Base-by-base conservation (phyloP, 1,140 invertebrate genomes). In the Augochlora pura region DNA sequence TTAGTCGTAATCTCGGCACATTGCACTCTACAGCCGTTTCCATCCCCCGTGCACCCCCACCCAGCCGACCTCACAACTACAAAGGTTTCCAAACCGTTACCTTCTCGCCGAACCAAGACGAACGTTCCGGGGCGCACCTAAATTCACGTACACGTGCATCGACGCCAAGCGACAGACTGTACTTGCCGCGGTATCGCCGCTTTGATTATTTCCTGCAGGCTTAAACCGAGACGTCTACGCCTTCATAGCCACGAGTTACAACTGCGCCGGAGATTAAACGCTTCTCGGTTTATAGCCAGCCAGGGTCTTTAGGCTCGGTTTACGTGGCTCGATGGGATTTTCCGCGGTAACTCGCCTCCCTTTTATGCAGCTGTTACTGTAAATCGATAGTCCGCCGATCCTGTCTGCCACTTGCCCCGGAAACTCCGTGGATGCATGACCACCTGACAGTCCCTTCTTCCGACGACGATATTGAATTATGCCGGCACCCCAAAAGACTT, bases 1-100 rank as follows among this genome's bases (percentile, higher is more conserved):
- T 88, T 88, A 88, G 86, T 87, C 86, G 84, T 87, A 88, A 88
- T 88, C 84, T 87, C 78, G 83, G 83, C 80, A 82, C 86, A 80
- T 80, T 86, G 83, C 86, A 81, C 83, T 87, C 77, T 77, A 62
- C 70, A 82, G 68, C 64, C 52, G 63, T 64, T 66, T 74, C 46
- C 64, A 63, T 71, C 72, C 76, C 67, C 62, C 23, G 9, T 52
- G 12, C 42, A 25, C 32, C 27, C 42, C 38, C 23, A 59, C 60
- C 60, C 5, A 18, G 10, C 27, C 60, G 66, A 71, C 76, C 76
- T 71, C 76, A 38, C 76, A 54, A 77, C 76, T 71, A 77, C 68
- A 72, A 71, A 77, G 76, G 68, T 77, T 77, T 77, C 68, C 68
- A 23, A 77, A 77, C 76, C 59, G 76, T 77, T 77, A 72, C 76